Base-by-base conservation (phyloP, 2,113 vertebrate species). In the Leptosomus discolor region DNA sequence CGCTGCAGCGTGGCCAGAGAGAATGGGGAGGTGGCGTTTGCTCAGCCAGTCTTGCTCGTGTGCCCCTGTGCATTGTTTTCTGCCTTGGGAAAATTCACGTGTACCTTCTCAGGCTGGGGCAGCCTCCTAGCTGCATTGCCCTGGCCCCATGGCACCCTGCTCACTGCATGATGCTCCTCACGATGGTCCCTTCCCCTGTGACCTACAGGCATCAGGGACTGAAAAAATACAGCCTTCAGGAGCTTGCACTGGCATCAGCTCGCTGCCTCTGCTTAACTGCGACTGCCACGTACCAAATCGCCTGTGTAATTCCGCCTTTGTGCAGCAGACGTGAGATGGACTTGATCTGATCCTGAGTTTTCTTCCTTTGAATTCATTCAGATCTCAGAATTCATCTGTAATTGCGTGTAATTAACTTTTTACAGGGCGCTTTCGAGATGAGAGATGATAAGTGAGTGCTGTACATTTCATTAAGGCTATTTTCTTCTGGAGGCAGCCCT, bases 401-500 rank as follows among this genome's bases (percentile, higher is more conserved):
- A 32, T 53, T 68, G 17, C 0, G 0, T 57, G 1, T 69, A 45
- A 88, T 88, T 23, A 65, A 51, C 50, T 30, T 15, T 48, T 92
- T 1, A 0, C 6, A 39, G 46, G 84, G 58, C 2, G 3, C 48
- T 71, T 48, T 48, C 1, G 11, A 88, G 87, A 39, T 45, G 79
- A 15, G 58, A 48, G 36, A 30, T 11, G 56, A 9, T 41, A 23
- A 81, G 12, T 1, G 34, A 5, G n/a, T 5, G 23, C 61, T 51
- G 21, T 5, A 9, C 30, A 0, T 10, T 43, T 9, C 15, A 4
- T 32, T 2, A 0, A 5, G 36, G 71, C 15, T 0, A 0, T 46
- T 74, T 79, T 16, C 74, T 64, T 32, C 36, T 17, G 75, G 68
- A 50, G 37, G 19, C 43, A 48, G 24, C 15, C 7, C 32, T 8